Base-by-base conservation (phyloP, 2,113 vertebrate genomes). In the Bubo blakistoni region DNA sequence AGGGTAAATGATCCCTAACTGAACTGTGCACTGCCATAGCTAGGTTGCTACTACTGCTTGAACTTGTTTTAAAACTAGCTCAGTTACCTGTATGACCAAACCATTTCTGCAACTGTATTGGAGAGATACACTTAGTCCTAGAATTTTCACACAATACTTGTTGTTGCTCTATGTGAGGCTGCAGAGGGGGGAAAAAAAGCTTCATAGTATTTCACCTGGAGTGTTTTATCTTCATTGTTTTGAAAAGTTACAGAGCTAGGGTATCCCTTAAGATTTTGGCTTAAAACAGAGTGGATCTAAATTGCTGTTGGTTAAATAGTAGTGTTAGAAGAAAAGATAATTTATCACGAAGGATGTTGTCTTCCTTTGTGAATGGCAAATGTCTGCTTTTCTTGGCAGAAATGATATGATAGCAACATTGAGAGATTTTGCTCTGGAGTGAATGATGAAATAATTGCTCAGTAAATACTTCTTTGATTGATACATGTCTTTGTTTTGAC, bases 131-230 rank as follows among this genome's bases (percentile, higher is more conserved):
- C 16, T 17, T 61, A 13, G 9, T 46, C 14, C 7, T 59, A 63
- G 57, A 71, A 67, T 71, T 94, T 86, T 76, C n/a, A 36, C 22
- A 71, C 10, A 59, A 7, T 36, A 14, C 7, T 49, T 71, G 10
- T 22, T n/a, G 9, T 42, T 62, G 34, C 25, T 73, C 79, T 51
- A 13, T 32, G 7, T 52, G 36, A 47, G 8, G 1, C 13, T 58
- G 38, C 12, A 18, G 10, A 20, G 11, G 3, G 3, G 24, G 16
- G 0, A 4, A 34, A 47, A 12, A 29, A 24, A 47, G 10, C 24
- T 70, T 74, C 12, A 18, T 13, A 16, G 11, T 21, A n/a, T 87
- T 79, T 84, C 58, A 47, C 7, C 9, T 55, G 11, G 4, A 55
- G 7, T 32, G 58, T 71, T 87, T 88, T 16, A 46, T 44, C 13